Evolutionary conservation across 35 echinoderm and acorn worm genomes (phyloP), one percentile per base, ranked within the genome.

Genomic region (Diadema setosum): DNA sequence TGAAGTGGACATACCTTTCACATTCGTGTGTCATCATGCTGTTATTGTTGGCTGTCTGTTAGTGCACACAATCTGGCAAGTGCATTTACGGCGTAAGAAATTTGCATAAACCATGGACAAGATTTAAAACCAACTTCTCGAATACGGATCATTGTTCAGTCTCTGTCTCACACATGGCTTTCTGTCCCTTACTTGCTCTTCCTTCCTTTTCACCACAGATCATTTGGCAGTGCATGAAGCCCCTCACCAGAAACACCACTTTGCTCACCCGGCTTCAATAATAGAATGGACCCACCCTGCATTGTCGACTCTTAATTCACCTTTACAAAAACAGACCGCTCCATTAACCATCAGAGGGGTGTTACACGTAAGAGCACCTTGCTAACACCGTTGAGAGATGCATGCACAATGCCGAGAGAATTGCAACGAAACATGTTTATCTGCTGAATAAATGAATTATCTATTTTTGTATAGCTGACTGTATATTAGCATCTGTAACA

Each of bases 221-320:
- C 73, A 78, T 78, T 78, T 43, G 73, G 73, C 73, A 78, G 73
- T 78, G 73, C 73, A 78, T 78, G 73, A 78, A n/a, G 35, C 37
- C 73, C 73, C 73, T 44, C 33, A 2, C 39, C 2, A 42, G 14
- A 44, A 42, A 39, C 40, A n/a, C 40, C 24, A n/a, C 73, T 41
- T 78, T 24, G 44, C 40, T 25, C 40, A 33, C 73, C 73, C 44
- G 24, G 9, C n/a, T n/a, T 41, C 39, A 42, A 14, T 4, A 15
- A 17, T 75, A 6, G 39, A 36, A 78, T 78, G 73, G 73, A 78
- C 25, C 1, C 11, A 78, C 73, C 36, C 34, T 18, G 73, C 40
- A 9, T 11, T 9, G n/a, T 11, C n/a, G n/a, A 9, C 9, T 52
- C 9, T 52, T 52, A n/a, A 9, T 11, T 9, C n/a, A 52, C n/a